Evolutionary conservation across 2,888 invertebrate species (phyloP).

Genomic region (Sminthurides aquaticus): DNA sequence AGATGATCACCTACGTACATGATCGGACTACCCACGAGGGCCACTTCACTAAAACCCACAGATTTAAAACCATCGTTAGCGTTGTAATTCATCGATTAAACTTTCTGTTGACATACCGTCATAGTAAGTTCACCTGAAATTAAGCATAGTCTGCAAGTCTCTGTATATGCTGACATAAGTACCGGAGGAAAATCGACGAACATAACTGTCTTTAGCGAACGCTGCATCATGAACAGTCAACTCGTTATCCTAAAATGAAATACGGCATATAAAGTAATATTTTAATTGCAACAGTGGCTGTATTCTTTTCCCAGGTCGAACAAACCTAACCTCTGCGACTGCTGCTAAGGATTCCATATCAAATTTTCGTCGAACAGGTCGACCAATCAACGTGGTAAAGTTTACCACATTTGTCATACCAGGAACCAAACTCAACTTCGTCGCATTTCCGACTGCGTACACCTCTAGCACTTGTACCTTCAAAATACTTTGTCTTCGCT

Average conservation of each 20-base stretch:
- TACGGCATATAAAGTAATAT: too few species aligned
- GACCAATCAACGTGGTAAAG: neutral
- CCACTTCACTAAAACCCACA: neutral
- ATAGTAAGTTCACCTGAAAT: neutral
- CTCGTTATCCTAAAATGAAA: neutral
- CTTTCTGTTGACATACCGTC: too few species aligned
- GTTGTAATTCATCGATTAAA: too few species aligned
- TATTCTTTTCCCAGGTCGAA: too few species aligned
- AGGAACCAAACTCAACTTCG: neutral
- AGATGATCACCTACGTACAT: neutral
- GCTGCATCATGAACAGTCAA: neutral
- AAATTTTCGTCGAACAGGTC: neutral
- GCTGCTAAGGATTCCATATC: neutral
- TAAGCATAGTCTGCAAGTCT: neutral
- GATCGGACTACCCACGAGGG: neutral
- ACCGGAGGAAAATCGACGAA: neutral
- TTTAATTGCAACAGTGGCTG: too few species aligned
- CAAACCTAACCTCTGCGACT: neutral
- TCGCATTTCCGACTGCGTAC: neutral
- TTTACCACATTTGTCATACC: neutral
- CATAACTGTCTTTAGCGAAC: neutral
- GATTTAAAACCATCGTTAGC: too few species aligned
- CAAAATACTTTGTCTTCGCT: too few species aligned
- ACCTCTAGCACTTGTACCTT: neutral
- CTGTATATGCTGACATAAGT: neutral